Evolutionary conservation across 2,888 invertebrate species (phyloP).

Genomic region (Chrysodeixis includens): DNA sequence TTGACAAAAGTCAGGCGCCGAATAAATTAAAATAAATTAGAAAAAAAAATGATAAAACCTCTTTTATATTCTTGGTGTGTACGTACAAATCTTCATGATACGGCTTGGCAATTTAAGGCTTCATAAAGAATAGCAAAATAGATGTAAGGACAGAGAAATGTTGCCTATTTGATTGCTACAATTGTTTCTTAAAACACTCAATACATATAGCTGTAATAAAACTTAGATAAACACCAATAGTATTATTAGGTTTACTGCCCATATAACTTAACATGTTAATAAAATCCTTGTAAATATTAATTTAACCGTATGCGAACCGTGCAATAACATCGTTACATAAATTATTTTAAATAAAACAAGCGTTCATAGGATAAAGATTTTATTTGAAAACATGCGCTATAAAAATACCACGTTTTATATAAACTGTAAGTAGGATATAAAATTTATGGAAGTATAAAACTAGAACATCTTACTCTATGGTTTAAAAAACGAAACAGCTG

Average conservation of each 20-base stretch:
- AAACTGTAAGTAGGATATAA: conserved; percentile 26
- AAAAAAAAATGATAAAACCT: conserved; percentile 10
- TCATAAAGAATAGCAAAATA: too few species aligned
- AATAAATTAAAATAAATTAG: conserved; percentile 26
- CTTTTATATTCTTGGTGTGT: not conserved
- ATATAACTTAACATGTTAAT: not conserved
- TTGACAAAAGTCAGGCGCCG: conserved; percentile 22
- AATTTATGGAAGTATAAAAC: conserved; percentile 49
- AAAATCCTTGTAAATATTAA: conserved; percentile 1
- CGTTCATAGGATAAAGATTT: conserved; percentile 22
- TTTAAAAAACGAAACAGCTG: conserved; percentile 33
- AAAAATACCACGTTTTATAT: conserved; percentile 31
- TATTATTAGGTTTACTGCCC: conserved; percentile 15
- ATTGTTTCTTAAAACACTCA: too few species aligned
- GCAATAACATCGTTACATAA: not conserved
- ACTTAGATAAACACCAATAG: conserved; percentile 16
- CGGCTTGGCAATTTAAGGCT: too few species aligned
- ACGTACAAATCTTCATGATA: too few species aligned
- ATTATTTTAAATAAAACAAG: conserved; percentile 34
- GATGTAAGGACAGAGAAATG: too few species aligned
- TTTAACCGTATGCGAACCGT: not conserved
- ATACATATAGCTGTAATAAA: too few species aligned
- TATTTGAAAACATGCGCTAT: conserved; percentile 33
- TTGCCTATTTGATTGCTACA: too few species aligned
- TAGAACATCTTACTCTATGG: conserved; percentile 41